A percentile compares a stretch with the other conserved stretches of the same genome.
phyloP scores from a whole-genome alignment of 2,113 vertebrate species.

The Hypocryptadius cinnamomeus region DNA sequence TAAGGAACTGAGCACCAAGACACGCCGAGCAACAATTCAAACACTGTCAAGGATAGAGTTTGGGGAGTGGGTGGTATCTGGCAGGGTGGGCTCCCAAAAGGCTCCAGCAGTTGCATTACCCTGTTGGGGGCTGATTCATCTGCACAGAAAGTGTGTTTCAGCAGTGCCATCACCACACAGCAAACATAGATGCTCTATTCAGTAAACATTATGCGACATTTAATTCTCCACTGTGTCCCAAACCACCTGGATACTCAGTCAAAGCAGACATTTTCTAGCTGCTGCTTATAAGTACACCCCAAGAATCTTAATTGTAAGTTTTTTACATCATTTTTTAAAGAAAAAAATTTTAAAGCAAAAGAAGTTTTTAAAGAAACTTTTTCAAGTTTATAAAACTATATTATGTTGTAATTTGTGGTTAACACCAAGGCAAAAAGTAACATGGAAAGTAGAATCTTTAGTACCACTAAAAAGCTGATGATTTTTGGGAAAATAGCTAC shows the following conservation, averaged over 20 bases:
- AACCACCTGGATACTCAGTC: neutral
- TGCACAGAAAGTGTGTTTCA: neutral
- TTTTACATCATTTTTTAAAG: neutral
- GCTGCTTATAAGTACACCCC: neutral
- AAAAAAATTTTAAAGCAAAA: neutral
- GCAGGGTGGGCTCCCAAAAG: neutral
- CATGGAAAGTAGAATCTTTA: neutral
- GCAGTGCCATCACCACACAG: neutral
- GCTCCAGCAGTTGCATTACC: neutral
- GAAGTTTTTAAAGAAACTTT: neutral
- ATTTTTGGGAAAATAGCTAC: neutral
- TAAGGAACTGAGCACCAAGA: neutral
- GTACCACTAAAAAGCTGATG: neutral
- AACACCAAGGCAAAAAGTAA: neutral
- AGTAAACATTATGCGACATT: neutral
- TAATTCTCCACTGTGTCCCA: neutral
- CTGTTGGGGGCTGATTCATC: neutral
- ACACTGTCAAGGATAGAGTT: neutral
- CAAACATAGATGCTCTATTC: neutral
- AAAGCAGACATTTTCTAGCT: neutral
- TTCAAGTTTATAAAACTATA: neutral
- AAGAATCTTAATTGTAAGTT: neutral
- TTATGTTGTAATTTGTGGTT: neutral
- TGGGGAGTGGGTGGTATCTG: neutral
- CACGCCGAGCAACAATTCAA: neutral